phyloP scores from a whole-genome alignment of 2,797 vertebrate genomes.

The Gymnothorax javanicus region DNA sequence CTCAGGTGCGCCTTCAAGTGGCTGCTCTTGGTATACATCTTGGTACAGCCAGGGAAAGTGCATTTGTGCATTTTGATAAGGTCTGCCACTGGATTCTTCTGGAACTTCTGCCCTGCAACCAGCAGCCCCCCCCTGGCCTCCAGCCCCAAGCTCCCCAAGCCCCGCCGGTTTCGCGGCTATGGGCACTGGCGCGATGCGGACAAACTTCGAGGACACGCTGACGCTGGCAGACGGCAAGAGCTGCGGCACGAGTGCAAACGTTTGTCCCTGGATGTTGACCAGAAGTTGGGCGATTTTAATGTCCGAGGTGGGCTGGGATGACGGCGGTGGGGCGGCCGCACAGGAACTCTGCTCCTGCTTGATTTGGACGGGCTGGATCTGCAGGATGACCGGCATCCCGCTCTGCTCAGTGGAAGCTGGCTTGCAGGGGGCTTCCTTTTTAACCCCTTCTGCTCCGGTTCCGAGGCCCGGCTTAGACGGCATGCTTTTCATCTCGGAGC shows the following conservation, averaged over 20 bases:
- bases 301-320: constrained; percentile 63
- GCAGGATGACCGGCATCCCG: constrained; percentile 83
- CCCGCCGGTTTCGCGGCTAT: constrained; percentile 90
- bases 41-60: constrained; percentile 90
- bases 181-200: constrained; percentile 91
- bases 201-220: constrained; percentile 85
- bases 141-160: constrained; percentile 69
- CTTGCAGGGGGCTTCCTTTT: constrained; percentile 59
- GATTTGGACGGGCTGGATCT: constrained; percentile 87
- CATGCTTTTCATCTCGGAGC: constrained; percentile 68
- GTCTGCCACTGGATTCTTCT: constrained; percentile 91
- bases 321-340: constrained; percentile 61
- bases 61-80: constrained; percentile 99
- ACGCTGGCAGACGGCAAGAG: constrained; percentile 81
- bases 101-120: constrained; percentile 87
- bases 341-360: constrained; percentile 79
- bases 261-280: constrained; percentile 95
- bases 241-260: constrained; percentile 91
- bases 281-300: constrained; percentile 91
- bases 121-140: constrained; percentile 75
- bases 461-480: constrained; percentile 52
- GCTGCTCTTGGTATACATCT: constrained; percentile 99
- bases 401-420: constrained; percentile 61
- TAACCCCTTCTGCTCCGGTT: constrained; percentile 32
- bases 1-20: constrained; percentile 95